Conservation (phyloP, 2,113 vertebrate species). For the Carassius carassius region DNA sequence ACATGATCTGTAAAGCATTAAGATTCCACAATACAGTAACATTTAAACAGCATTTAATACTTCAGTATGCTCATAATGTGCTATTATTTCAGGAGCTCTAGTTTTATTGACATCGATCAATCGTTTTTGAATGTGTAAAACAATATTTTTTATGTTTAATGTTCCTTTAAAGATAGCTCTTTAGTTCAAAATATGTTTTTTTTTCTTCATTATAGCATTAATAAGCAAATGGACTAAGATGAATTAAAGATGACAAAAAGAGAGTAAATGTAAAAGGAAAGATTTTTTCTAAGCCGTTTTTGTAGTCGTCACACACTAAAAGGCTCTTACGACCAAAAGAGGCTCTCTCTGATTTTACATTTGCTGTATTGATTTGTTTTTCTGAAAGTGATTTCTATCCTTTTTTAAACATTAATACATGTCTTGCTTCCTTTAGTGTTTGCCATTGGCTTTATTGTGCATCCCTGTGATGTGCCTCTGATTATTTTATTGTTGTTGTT, state of each 20-base stretch:
- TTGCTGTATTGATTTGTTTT: constrained; percentile 26
- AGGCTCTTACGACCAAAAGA: not conserved
- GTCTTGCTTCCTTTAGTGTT: not conserved
- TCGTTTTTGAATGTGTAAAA: too few species aligned
- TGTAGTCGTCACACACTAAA: not conserved
- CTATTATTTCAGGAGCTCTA: not conserved
- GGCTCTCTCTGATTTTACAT: not conserved
- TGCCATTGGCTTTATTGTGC: constrained; percentile 6
- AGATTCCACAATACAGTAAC: not conserved
- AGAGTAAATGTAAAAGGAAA: not conserved
- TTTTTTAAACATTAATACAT: constrained; percentile 33
- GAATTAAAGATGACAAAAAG: not conserved
- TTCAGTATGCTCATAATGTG: too few species aligned
- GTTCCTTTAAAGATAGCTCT: too few species aligned
- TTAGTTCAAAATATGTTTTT: too few species aligned
- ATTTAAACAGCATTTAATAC: too few species aligned
- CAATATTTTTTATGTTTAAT: too few species aligned
- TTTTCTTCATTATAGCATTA: not conserved
- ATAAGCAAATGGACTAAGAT: not conserved
- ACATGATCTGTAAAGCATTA: not conserved
- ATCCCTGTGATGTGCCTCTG: not conserved
- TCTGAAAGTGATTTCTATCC: constrained; percentile 23
- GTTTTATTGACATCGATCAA: not conserved
- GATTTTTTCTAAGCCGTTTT: not conserved
- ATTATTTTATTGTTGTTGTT: not conserved